These are phyloP conservation scores for Clarias fuscus DNA, from an alignment of 2,797 vertebrate species.

Conservation along the genomic window DNA sequence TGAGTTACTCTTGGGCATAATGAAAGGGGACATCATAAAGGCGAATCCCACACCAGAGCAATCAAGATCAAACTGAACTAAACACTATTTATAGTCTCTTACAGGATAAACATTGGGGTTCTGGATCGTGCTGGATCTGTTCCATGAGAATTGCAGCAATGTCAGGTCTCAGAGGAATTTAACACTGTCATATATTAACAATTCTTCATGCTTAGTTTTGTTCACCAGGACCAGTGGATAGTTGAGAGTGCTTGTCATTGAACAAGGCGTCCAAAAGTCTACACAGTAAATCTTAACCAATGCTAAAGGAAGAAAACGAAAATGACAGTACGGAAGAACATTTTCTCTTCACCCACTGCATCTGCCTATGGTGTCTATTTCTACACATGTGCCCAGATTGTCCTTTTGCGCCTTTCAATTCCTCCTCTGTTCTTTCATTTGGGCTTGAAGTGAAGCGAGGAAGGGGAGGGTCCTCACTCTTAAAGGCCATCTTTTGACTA, in stretches of 20 bases:
- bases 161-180: not conserved
- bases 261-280: not conserved
- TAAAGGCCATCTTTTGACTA: slow-evolving; percentile 72
- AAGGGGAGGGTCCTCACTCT: slow-evolving; percentile 57
- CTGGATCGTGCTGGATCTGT: not conserved
- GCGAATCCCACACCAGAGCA: slow-evolving; percentile 20
- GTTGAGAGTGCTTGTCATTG: not conserved
- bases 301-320: not conserved
- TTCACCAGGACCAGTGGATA: not conserved
- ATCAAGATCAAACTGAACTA: not conserved
- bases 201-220: not conserved
- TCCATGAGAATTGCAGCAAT: not conserved
- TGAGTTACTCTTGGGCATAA: slow-evolving; percentile 27
- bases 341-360: slow-evolving; percentile 15
- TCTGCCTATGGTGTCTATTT: slow-evolving; percentile 44
- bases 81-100: not conserved
- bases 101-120: not conserved
- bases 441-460: slow-evolving; percentile 51
- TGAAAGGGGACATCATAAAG: slow-evolving; percentile 54
- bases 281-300: not conserved
- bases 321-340: not conserved
- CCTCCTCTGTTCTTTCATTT: slow-evolving; percentile 69
- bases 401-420: slow-evolving; percentile 67
- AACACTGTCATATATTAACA: not conserved
- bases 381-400: slow-evolving; percentile 35